Evolutionary conservation across 2,113 vertebrate species (phyloP).

Genomic region (Amazona guildingii): DNA sequence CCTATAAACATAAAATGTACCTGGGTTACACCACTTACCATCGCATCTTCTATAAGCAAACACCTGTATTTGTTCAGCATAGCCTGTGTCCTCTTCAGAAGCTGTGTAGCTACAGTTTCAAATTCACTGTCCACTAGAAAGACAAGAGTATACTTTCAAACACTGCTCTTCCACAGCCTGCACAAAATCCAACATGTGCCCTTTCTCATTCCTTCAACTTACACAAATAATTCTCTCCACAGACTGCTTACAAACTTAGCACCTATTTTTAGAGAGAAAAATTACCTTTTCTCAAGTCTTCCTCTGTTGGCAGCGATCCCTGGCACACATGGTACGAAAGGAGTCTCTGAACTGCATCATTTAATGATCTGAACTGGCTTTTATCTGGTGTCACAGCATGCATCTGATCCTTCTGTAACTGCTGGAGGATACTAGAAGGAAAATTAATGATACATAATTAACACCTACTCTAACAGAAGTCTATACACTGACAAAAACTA

Average conservation of each 20-base stretch:
- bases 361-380: constrained; percentile 82
- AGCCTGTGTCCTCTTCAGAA: constrained; percentile 89
- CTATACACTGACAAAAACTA: not conserved
- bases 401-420: constrained; percentile 86
- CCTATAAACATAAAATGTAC: not conserved
- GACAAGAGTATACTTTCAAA: constrained; percentile 41
- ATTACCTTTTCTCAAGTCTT: constrained; percentile 85
- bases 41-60: constrained; percentile 93
- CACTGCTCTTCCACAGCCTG: not conserved
- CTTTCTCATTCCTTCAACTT: not conserved
- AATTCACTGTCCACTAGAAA: constrained; percentile 92
- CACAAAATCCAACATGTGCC: not conserved
- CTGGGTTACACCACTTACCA: constrained; percentile 76
- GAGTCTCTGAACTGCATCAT: constrained; percentile 85
- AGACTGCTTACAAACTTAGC: not conserved
- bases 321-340: constrained; percentile 95
- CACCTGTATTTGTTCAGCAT: constrained; percentile 98
- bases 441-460: not conserved
- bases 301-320: constrained; percentile 84
- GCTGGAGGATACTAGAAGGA: constrained; percentile 84
- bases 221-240: not conserved
- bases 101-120: constrained; percentile 88
- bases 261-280: not conserved
- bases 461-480: not conserved
- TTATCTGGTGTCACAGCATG: constrained; percentile 82